phyloP scores from a whole-genome alignment of 2,888 invertebrate species.

The Priocnemis perturbator region DNA sequence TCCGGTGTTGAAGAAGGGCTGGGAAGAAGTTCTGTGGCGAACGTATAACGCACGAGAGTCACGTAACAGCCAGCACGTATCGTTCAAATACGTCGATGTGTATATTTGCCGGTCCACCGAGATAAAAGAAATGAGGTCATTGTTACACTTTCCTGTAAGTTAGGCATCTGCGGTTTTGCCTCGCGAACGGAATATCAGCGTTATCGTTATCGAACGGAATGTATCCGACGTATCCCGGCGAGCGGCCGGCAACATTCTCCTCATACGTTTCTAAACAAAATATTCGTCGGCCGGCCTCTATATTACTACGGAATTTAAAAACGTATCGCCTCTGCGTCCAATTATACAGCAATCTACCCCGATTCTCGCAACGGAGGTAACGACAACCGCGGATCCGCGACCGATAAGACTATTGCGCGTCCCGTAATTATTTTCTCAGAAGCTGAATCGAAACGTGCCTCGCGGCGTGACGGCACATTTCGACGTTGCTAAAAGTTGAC shows the following conservation, averaged over 20 bases:
- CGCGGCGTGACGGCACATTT: slow-evolving; percentile 13
- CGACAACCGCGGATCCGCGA: background rate
- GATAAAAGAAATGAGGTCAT: slow-evolving; percentile 48
- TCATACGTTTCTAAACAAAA: background rate
- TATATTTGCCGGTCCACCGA: slow-evolving; percentile 32
- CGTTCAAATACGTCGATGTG: slow-evolving; percentile 1
- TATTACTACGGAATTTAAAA: background rate
- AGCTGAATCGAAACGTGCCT: background rate
- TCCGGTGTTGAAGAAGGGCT: background rate
- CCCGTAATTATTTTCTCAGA: no score
- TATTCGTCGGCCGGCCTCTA: no score
- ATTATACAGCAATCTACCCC: background rate
- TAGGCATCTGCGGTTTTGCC: slow-evolving; percentile 17
- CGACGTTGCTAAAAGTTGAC: slow-evolving; percentile 13
- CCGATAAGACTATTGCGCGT: slow-evolving; percentile 9
- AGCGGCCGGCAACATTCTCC: background rate
- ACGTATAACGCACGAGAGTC: background rate
- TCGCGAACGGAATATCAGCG: slow-evolving; percentile 31
- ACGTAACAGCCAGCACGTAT: background rate
- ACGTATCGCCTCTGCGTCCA: background rate
- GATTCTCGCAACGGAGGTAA: background rate
- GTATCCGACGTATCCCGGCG: slow-evolving; percentile 17
- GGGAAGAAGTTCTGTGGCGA: background rate
- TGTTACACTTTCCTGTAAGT: slow-evolving; percentile 30
- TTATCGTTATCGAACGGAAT: slow-evolving; percentile 41